phyloP scores from a whole-genome alignment of 2,888 invertebrate species.

The Leucoma salicis region DNA sequence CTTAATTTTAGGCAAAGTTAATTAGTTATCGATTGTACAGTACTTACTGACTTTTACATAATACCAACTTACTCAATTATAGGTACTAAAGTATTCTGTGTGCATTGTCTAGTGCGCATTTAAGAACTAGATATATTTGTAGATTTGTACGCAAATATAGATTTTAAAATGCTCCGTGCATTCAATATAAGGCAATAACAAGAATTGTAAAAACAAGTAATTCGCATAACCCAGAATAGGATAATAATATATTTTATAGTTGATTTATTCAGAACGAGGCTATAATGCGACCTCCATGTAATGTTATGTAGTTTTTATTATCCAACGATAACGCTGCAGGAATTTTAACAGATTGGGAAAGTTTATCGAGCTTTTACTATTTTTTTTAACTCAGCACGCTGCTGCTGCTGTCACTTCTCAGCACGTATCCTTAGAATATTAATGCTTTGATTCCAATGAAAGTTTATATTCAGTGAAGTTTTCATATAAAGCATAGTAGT shows the following conservation, averaged over 20 bases:
- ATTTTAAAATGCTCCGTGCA: too few species aligned
- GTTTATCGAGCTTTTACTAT: neutral
- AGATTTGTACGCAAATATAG: too few species aligned
- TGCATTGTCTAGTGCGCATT: too few species aligned
- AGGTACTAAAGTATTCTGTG: too few species aligned
- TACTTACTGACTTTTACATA: too few species aligned
- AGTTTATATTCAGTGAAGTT: too few species aligned
- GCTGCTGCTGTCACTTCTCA: neutral
- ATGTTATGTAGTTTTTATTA: conserved; percentile 10
- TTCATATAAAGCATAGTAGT: too few species aligned
- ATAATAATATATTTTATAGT: conserved; percentile 40
- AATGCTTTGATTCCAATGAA: too few species aligned
- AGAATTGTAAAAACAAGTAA: conserved; percentile 31
- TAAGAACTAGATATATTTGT: too few species aligned
- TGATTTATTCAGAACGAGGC: conserved; percentile 49
- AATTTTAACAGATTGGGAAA: conserved; percentile 6
- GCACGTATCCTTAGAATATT: conserved; percentile 11
- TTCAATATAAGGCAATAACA: conserved; percentile 6
- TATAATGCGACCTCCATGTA: conserved; percentile 44
- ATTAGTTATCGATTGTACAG: too few species aligned
- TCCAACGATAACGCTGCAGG: conserved; percentile 29
- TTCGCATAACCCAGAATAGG: conserved; percentile 33
- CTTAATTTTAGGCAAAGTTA: too few species aligned
- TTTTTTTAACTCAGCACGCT: neutral
- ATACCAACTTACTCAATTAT: too few species aligned